A percentile compares a stretch with the other conserved stretches of the same genome.
phyloP scores from a whole-genome alignment of 1,140 invertebrate species.

The Sycobia sp. region DNA sequence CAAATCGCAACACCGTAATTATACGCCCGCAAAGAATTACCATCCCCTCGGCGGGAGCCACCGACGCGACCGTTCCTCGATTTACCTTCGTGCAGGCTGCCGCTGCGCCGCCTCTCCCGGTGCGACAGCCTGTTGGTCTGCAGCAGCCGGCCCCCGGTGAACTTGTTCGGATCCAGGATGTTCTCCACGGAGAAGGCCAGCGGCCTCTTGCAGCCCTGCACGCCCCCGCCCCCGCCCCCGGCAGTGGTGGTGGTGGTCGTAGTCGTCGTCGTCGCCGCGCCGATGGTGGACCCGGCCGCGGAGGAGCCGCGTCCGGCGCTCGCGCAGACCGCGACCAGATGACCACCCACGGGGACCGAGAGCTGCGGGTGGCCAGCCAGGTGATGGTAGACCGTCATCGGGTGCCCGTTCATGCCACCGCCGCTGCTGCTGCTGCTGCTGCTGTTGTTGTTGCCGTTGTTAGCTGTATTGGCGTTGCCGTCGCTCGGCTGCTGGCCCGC shows the following conservation, averaged over 20 bases:
- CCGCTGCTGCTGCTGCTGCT: no score
- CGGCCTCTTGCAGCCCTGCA: constrained; percentile 55
- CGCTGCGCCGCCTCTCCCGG: constrained; percentile 56
- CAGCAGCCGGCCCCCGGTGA: constrained; percentile 70
- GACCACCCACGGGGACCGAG: background rate
- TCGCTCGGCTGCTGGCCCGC: constrained; percentile 10
- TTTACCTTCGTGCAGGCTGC: constrained; percentile 62
- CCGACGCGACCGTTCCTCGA: no score
- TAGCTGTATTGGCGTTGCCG: no score
- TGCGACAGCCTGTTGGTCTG: constrained; percentile 44
- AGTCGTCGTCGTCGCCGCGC: constrained; percentile 12
- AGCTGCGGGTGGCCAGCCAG: constrained; percentile 28
- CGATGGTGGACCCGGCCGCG: background rate
- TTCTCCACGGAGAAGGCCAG: constrained; percentile 90
- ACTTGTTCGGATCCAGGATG: constrained; percentile 88
- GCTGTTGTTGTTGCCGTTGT: background rate
- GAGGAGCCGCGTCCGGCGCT: background rate
- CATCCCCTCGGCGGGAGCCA: no score
- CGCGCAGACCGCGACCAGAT: background rate
- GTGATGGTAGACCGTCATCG: constrained; percentile 38
- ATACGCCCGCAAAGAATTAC: no score
- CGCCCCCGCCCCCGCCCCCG: constrained; percentile 14
- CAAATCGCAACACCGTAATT: no score
- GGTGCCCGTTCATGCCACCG: no score
- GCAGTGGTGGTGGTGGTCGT: background rate